Conservation (phyloP, 2,113 vertebrate species). For the Ivindomyrus marchei region DNA sequence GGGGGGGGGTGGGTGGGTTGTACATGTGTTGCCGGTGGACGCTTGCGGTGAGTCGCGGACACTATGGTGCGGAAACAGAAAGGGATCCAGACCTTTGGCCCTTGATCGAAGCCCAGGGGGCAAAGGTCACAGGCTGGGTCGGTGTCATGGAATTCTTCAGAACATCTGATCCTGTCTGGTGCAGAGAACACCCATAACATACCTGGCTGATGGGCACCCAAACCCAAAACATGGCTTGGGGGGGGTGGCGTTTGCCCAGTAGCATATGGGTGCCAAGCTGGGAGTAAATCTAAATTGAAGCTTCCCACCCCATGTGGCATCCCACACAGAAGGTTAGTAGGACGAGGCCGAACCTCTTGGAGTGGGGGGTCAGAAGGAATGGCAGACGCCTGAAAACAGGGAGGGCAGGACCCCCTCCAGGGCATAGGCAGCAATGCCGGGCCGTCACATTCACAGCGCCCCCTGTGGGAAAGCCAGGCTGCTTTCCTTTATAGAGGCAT, state of each 20-base stretch:
- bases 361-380: not conserved
- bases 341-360: constrained; percentile 14
- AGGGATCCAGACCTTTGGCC: not conserved
- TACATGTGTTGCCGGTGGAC: constrained; percentile 1
- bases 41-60: constrained; percentile 23
- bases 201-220: not conserved
- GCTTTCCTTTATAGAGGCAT: not conserved
- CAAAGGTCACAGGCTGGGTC: not conserved
- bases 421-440: not conserved
- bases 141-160: not conserved
- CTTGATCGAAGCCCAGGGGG: not conserved
- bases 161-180: not conserved
- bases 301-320: not conserved
- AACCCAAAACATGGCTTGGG: not conserved
- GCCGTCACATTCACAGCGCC: not conserved
- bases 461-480: constrained; percentile 24
- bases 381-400: not conserved
- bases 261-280: not conserved
- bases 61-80: constrained; percentile 25
- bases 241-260: not conserved
- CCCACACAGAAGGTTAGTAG: constrained; percentile 26
- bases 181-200: not conserved
- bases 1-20: not conserved
- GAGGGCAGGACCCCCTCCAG: not conserved
- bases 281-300: not conserved